phyloP scores from a whole-genome alignment of 1,140 invertebrate genomes.

The Coelopa frigida region DNA sequence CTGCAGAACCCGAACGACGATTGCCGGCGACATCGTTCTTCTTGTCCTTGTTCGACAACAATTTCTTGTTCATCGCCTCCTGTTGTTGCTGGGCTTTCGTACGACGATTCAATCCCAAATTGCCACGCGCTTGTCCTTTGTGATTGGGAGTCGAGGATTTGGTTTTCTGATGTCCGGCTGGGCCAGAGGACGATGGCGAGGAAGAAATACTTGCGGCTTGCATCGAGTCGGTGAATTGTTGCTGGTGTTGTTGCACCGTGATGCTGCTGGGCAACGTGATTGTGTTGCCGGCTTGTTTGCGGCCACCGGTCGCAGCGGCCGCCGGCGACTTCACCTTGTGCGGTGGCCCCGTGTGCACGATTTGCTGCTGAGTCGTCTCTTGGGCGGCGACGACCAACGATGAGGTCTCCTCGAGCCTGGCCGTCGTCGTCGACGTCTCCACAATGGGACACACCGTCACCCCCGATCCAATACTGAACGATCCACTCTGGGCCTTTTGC shows the following conservation, averaged over 20 bases:
- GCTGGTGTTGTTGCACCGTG: conserved; percentile 3
- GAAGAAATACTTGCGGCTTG: too few relatives aligned
- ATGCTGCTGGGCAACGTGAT: conserved; percentile 6
- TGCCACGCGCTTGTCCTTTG: too few relatives aligned
- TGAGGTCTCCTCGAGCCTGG: neutral
- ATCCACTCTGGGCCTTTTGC: too few relatives aligned
- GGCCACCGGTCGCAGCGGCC: neutral
- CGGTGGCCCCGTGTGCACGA: neutral
- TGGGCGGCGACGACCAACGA: too few relatives aligned
- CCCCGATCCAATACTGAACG: conserved; percentile 3
- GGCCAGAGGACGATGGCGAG: too few relatives aligned
- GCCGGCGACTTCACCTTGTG: neutral
- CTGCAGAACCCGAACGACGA: neutral
- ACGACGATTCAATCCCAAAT: too few relatives aligned
- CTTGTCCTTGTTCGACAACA: too few relatives aligned
- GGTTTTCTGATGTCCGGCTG: too few relatives aligned
- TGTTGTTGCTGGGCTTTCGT: too few relatives aligned
- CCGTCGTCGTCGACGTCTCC: conserved; percentile 6
- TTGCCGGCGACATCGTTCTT: neutral
- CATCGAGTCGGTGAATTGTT: conserved; percentile 3
- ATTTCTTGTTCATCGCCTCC: neutral
- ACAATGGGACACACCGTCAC: conserved; percentile 17
- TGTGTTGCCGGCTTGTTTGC: conserved; percentile 10
- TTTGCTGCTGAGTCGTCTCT: too few relatives aligned
- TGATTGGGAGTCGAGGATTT: too few relatives aligned